Evolutionary conservation across 2,113 vertebrate species (phyloP).

Genomic region (Takifugu flavidus): DNA sequence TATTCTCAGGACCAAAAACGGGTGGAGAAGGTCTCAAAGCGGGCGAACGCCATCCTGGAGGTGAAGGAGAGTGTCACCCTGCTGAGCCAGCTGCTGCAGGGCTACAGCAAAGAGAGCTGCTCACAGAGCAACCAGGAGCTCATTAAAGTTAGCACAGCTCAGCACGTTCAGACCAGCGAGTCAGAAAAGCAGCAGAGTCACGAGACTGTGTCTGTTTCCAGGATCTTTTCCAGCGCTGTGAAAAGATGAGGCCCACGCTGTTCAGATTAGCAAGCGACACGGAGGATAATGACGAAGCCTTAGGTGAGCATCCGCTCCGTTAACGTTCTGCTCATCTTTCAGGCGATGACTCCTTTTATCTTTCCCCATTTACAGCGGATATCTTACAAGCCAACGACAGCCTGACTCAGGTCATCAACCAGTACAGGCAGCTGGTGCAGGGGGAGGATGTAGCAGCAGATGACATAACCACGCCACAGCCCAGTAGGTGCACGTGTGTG

Average conservation of each 20-base stretch:
- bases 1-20: conserved; percentile 87
- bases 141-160: conserved; percentile 82
- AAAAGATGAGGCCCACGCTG: conserved; percentile 94
- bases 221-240: conserved; percentile 95
- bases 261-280: conserved; percentile 95
- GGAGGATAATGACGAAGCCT: conserved; percentile 95
- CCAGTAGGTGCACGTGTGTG: conserved; percentile 63
- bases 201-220: conserved; percentile 54
- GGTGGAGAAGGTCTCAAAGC: conserved; percentile 95
- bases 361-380: conserved; percentile 76
- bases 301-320: conserved; percentile 74
- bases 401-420: conserved; percentile 94
- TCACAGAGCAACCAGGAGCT: conserved; percentile 87
- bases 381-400: conserved; percentile 96
- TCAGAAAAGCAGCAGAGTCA: background rate
- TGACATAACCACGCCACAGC: conserved; percentile 45
- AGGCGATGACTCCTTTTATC: background rate
- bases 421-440: conserved; percentile 87
- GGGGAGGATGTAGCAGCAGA: conserved; percentile 92
- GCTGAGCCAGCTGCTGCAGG: conserved; percentile 90
- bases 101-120: conserved; percentile 79
- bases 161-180: conserved; percentile 7
- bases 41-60: conserved; percentile 93
- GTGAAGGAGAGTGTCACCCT: conserved; percentile 93
- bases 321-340: too few species aligned